Conservation (phyloP, 2,797 vertebrate genomes). For the Sphenopsis melanotis region DNA sequence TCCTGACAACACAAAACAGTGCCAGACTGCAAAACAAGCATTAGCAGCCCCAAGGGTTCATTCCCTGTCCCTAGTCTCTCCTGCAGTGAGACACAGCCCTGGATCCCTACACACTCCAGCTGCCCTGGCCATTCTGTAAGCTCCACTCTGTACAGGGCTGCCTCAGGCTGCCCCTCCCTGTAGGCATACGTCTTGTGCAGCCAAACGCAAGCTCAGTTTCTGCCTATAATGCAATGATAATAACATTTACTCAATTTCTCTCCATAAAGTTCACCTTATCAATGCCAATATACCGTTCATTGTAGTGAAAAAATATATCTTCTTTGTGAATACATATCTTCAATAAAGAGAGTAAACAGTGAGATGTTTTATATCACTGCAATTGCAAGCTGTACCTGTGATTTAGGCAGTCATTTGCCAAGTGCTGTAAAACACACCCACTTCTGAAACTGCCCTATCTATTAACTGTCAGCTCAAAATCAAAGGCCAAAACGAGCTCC, state of each 20-base stretch:
- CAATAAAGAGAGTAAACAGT: neutral
- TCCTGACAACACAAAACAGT: neutral
- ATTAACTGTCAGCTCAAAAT: conserved; percentile 3
- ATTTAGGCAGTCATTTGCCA: neutral
- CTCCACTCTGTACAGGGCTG: neutral
- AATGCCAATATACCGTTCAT: neutral
- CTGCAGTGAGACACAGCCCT: neutral
- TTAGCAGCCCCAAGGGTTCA: neutral
- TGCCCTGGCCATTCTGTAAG: neutral
- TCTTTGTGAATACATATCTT: neutral
- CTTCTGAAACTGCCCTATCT: neutral
- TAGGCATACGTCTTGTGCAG: neutral
- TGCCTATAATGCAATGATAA: neutral
- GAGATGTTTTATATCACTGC: neutral
- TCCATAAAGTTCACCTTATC: neutral
- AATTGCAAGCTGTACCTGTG: neutral
- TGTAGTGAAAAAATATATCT: neutral
- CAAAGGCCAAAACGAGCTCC: neutral
- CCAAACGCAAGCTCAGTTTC: neutral
- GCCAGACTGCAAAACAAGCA: neutral
- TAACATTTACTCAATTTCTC: neutral
- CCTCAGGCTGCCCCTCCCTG: neutral
- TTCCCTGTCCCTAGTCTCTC: neutral
- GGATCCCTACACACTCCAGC: neutral
- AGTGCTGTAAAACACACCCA: neutral